A percentile compares a stretch with the other conserved stretches of the same genome.
Evolutionary conservation across 2,797 vertebrate species (phyloP).

Genomic region (Salmo trutta): DNA sequence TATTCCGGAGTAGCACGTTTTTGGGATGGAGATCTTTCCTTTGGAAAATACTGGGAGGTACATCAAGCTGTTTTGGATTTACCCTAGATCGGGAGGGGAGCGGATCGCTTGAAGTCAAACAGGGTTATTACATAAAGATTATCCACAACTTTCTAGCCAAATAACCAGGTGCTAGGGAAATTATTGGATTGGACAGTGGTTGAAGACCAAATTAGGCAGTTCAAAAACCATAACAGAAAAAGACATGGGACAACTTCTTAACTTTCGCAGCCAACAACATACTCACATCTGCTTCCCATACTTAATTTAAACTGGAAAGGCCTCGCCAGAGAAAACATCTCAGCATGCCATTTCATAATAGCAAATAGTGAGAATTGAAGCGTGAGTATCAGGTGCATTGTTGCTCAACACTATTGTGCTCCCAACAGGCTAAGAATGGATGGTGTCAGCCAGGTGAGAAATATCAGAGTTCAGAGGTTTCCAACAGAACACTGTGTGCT

Average conservation of each 20-base stretch:
- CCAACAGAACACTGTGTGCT: constrained; percentile 22
- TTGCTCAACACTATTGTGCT: constrained; percentile 21
- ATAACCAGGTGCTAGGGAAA: constrained; percentile 13
- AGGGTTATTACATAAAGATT: constrained; percentile 24
- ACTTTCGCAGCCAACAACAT: constrained; percentile 14
- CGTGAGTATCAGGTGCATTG: constrained; percentile 23
- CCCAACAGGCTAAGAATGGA: constrained; percentile 42
- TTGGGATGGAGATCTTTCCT: not conserved
- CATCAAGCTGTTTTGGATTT: constrained; percentile 14
- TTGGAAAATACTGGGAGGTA: not conserved
- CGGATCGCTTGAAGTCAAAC: constrained; percentile 4
- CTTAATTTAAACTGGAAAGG: not conserved
- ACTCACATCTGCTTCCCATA: constrained; percentile 9
- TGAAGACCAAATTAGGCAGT: not conserved
- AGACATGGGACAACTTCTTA: constrained; percentile 2
- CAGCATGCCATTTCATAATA: not conserved
- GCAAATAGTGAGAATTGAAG: constrained; percentile 13
- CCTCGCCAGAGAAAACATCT: not conserved
- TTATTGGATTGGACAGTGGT: constrained; percentile 10
- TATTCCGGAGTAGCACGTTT: not conserved
- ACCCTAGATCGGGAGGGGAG: not conserved
- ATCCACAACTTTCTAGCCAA: constrained; percentile 27
- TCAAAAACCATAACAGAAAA: not conserved
- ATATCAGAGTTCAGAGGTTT: constrained; percentile 50
- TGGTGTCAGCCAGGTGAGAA: constrained; percentile 14